phyloP scores from a whole-genome alignment of 2,113 vertebrate species.

The Muntiacus reevesi region DNA sequence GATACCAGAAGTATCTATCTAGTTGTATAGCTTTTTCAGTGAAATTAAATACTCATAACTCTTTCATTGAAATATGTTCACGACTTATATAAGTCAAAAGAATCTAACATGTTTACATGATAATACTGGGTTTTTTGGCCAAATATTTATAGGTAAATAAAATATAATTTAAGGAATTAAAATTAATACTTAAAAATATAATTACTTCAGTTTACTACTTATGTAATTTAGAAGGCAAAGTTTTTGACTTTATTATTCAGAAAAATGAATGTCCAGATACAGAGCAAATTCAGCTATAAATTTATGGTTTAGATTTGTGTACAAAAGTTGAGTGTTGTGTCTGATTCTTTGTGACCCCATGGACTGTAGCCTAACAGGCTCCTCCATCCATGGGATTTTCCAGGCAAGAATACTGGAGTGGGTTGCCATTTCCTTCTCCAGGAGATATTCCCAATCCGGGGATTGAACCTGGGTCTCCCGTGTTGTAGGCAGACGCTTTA shows the following conservation, averaged over 20 bases:
- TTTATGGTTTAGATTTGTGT: neutral
- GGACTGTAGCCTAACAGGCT: too few relatives aligned
- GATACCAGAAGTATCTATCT: neutral
- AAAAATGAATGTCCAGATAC: neutral
- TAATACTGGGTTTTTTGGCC: neutral
- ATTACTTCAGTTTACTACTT: neutral
- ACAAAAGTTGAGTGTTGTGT: neutral
- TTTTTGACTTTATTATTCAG: neutral
- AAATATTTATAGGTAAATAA: neutral
- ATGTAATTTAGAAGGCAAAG: neutral
- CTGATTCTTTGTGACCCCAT: too few relatives aligned
- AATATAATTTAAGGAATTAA: neutral
- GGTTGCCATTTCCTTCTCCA: too few relatives aligned
- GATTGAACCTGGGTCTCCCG: too few relatives aligned
- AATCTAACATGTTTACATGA: neutral
- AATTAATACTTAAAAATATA: neutral
- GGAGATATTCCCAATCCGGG: too few relatives aligned
- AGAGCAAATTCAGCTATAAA: neutral
- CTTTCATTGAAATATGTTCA: conserved; percentile 6
- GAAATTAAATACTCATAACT: neutral
- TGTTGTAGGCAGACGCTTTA: too few relatives aligned
- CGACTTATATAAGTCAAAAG: neutral
- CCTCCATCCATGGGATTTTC: too few relatives aligned
- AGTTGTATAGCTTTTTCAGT: neutral
- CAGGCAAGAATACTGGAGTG: too few relatives aligned